phyloP scores from a whole-genome alignment of 2,888 invertebrate genomes.

The Sylvicola fuscatus region DNA sequence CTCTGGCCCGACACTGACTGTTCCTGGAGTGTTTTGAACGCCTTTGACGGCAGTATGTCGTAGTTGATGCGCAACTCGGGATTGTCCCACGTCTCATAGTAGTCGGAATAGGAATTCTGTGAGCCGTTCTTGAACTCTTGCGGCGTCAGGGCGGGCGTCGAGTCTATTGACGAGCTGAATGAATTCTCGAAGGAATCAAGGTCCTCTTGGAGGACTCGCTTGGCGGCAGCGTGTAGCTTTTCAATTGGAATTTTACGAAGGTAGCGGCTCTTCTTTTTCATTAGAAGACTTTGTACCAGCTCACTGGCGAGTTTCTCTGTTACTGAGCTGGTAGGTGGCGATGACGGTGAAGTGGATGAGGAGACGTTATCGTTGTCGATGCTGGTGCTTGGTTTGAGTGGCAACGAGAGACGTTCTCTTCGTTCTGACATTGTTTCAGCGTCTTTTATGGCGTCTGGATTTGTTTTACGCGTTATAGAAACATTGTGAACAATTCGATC shows the following conservation, averaged over 20 bases:
- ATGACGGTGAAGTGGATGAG: conserved; percentile 30
- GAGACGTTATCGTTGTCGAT: conserved; percentile 31
- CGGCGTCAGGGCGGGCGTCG: conserved; percentile 28
- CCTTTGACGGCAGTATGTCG: conserved; percentile 34
- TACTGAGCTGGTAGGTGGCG: conserved; percentile 25
- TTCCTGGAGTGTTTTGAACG: conserved; percentile 32
- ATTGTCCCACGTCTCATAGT: conserved; percentile 33
- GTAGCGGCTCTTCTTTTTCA: conserved; percentile 30
- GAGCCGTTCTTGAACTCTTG: conserved; percentile 26
- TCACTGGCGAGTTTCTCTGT: conserved; percentile 35
- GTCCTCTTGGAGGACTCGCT: conserved; percentile 34
- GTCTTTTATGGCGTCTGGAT: conserved; percentile 16
- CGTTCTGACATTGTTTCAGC: conserved; percentile 25
- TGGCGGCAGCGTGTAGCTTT: conserved; percentile 34
- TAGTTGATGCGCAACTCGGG: conserved; percentile 12
- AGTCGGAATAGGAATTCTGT: conserved; percentile 28
- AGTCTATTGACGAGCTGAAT: conserved; percentile 23
- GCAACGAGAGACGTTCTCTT: conserved; percentile 30
- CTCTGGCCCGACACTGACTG: conserved; percentile 20
- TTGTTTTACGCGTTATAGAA: conserved; percentile 22
- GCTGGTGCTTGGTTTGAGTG: conserved; percentile 24
- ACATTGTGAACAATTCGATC: conserved; percentile 25
- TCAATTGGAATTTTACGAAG: conserved; percentile 33
- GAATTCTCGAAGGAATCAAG: conserved; percentile 27
- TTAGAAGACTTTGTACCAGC: conserved; percentile 33